phyloP scores from a whole-genome alignment of 1,140 invertebrate species.

The Ericerus pela region DNA sequence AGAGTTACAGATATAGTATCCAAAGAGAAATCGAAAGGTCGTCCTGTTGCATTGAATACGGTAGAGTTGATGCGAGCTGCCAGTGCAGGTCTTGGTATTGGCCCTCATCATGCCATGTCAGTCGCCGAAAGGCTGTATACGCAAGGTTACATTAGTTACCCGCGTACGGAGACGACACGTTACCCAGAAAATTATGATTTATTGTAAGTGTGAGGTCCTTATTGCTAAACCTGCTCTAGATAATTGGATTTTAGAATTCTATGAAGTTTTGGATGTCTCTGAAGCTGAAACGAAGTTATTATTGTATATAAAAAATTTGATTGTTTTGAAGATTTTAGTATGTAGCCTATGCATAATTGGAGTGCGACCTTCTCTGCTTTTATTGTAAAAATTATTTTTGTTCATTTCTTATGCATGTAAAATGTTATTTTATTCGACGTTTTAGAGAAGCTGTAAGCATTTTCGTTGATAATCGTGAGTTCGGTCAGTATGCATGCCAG shows the following conservation, averaged over 20 bases:
- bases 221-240: not conserved
- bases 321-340: not conserved
- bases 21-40: slow-evolving; percentile 57
- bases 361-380: too few species aligned
- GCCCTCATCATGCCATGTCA: slow-evolving; percentile 93
- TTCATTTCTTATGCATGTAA: too few species aligned
- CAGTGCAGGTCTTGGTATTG: slow-evolving; percentile 84
- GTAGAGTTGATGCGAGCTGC: slow-evolving; percentile 92
- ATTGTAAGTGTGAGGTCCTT: slow-evolving; percentile 40
- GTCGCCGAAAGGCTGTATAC: slow-evolving; percentile 83
- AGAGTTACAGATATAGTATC: slow-evolving; percentile 44
- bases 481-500: slow-evolving; percentile 56
- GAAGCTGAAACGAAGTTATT: too few species aligned
- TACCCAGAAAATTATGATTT: slow-evolving; percentile 94
- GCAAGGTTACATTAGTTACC: slow-evolving; percentile 90
- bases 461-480: slow-evolving; percentile 55
- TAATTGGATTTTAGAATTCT: too few species aligned
- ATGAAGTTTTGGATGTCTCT: too few species aligned
- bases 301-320: not conserved
- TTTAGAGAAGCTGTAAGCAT: slow-evolving; percentile 50
- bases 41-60: slow-evolving; percentile 87
- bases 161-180: slow-evolving; percentile 88
- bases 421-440: too few species aligned
- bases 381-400: too few species aligned
- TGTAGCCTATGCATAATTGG: too few species aligned